Evolutionary conservation across 2,113 vertebrate genomes (phyloP).

Genomic region (Okapia johnstoni): DNA sequence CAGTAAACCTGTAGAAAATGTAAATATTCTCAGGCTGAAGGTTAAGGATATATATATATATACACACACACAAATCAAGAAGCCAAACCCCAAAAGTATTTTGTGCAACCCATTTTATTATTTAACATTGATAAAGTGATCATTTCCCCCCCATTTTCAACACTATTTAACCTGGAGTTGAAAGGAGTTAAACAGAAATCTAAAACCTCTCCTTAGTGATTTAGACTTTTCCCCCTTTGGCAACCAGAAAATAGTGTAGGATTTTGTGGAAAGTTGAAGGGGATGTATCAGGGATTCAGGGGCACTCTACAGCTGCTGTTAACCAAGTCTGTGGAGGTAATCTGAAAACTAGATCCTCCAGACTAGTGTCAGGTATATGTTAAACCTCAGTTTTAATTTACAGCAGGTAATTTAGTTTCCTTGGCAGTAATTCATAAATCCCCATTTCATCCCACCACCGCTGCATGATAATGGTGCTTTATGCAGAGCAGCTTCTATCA

Average conservation of each 20-base stretch:
- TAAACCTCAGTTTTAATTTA: constrained; percentile 81
- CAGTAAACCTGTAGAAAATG: neutral
- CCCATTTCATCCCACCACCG: constrained; percentile 64
- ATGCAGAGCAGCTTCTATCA: constrained; percentile 69
- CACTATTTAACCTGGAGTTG: neutral
- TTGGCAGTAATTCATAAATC: constrained; percentile 81
- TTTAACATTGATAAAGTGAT: neutral
- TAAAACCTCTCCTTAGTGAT: neutral
- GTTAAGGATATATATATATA: neutral
- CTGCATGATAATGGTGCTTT: constrained; percentile 78
- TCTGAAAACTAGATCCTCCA: constrained; percentile 71
- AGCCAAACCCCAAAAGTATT: neutral
- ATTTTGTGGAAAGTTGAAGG: constrained; percentile 48
- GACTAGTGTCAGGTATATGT: constrained; percentile 58
- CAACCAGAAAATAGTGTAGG: constrained; percentile 30
- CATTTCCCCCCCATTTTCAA: neutral
- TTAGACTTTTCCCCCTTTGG: neutral
- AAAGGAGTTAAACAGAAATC: constrained; percentile 18
- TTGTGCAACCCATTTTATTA: neutral
- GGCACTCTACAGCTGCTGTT: constrained; percentile 53
- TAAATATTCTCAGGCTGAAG: neutral
- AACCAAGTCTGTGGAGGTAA: constrained; percentile 62
- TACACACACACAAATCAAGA: neutral
- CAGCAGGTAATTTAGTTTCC: constrained; percentile 76
- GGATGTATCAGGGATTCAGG: neutral